These are phyloP conservation scores for Marronus borbonicus DNA, from an alignment of 2,888 invertebrate genomes.

Conservation along the genomic window DNA sequence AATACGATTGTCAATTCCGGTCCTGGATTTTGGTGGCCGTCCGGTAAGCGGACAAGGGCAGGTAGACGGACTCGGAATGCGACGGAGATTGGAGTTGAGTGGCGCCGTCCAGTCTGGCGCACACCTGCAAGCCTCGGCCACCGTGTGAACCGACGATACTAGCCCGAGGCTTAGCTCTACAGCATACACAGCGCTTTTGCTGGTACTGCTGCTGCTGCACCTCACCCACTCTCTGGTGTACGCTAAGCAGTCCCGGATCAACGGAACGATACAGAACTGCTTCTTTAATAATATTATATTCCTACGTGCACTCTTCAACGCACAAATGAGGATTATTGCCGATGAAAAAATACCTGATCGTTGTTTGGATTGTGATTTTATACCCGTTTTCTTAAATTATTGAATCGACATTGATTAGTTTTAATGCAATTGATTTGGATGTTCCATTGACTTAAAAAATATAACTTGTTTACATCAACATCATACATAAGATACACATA, in stretches of 20 bases:
- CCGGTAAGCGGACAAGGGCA: constrained; percentile 56
- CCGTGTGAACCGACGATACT: constrained; percentile 63
- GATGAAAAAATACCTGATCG: constrained; percentile 11
- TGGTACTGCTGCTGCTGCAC: constrained; percentile 49
- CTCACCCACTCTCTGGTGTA: constrained; percentile 56
- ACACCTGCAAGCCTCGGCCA: constrained; percentile 67
- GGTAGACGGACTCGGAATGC: constrained; percentile 59
- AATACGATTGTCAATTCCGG: constrained; percentile 24
- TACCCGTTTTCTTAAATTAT: too few relatives aligned
- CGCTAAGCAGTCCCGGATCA: constrained; percentile 14
- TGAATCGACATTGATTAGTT: too few relatives aligned
- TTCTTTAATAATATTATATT: constrained; percentile 24
- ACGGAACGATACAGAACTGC: constrained; percentile 20
- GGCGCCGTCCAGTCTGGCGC: constrained; percentile 69
- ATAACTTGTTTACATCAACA: too few relatives aligned
- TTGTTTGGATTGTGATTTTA: neutral
- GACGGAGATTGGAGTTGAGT: constrained; percentile 59
- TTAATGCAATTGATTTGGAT: too few relatives aligned
- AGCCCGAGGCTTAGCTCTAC: constrained; percentile 46
- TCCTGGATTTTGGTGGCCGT: constrained; percentile 48
- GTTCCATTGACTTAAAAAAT: too few relatives aligned
- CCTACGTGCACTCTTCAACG: neutral
- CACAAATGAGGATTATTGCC: constrained; percentile 24
- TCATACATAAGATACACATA: too few relatives aligned
- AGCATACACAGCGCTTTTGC: constrained; percentile 44